Evolutionary conservation across 2,888 invertebrate genomes (phyloP), one percentile per base, ranked within the genome.

Genomic region (Nebria salina): DNA sequence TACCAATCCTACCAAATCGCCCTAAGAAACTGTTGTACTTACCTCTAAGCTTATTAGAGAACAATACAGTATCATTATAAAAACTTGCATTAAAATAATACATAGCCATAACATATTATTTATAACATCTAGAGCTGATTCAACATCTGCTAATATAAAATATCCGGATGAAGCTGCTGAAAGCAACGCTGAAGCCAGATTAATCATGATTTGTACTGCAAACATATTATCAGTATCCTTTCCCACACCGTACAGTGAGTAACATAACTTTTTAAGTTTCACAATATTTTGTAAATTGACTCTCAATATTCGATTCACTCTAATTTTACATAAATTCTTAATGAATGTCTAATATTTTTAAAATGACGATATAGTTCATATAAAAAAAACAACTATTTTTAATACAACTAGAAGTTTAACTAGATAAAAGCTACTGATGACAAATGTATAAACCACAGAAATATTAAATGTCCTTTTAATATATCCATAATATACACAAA

Each of bases 291-390:
- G 25, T 66, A 13, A 20, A 20, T 20, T 20, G 20, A 20, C 20
- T 20, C 20, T 20, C 20, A 20, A 20, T 20, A 20, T 20, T 20
- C 20, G 20, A 20, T 20, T 20, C 20, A 20, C 20, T 20, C 1
- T 66, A 66, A 70, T 70, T 5, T 2, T 20, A 6, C 15, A 25
- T 9, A 70, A 11, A 70, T 26, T 25, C 70, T 70, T 34, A 13
- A 70, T 11, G 34, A 70, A 76, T 64, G 1, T 64, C 11, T 25
- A 20, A 75, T 75, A 75, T 54, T 64, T 75, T 25, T 75, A 15
- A 75, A 54, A 13, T 65, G 76, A 9, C 15, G 41, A 20, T 11
- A 11, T 6, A 76, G 11, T 76, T 76, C 76, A 65, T 76, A 26
- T 3, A 76, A 41, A 76, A 65, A 76, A 34, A 2, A 76, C 13